Evolutionary conservation across 2,113 vertebrate genomes (phyloP).

Genomic region (Promerops cafer): DNA sequence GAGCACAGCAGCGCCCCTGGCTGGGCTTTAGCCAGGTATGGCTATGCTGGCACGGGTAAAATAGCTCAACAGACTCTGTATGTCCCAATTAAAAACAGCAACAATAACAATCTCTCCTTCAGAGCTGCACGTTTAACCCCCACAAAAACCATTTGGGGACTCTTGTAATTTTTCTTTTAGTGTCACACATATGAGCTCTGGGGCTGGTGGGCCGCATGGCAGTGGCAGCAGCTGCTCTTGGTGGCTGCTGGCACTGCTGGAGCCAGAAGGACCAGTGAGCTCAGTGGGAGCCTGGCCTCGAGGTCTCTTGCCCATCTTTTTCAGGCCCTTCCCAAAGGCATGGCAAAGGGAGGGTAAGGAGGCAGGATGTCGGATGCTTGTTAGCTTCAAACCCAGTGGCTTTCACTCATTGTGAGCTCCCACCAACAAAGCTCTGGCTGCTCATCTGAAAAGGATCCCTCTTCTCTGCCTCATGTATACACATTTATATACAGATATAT

Average conservation of each 20-base stretch:
- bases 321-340: not conserved
- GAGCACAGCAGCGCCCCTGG: not conserved
- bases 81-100: not conserved
- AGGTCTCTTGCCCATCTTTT: not conserved
- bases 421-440: not conserved
- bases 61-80: not conserved
- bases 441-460: not conserved
- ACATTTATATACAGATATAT: not conserved
- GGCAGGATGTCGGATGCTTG: not conserved
- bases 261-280: not conserved
- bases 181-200: not conserved
- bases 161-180: not conserved
- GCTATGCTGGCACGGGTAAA: not conserved
- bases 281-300: rapidly evolving
- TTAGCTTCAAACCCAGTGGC: not conserved
- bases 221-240: not conserved
- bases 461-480: not conserved
- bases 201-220: rapidly evolving
- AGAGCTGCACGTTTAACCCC: not conserved
- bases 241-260: not conserved
- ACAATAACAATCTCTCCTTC: not conserved
- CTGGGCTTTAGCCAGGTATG: not conserved
- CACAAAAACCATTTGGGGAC: not conserved
- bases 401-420: not conserved
- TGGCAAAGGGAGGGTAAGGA: not conserved